Percentiles rank a stretch among this genome's conserved stretches.
phyloP scores from a whole-genome alignment of 2,888 invertebrate genomes.

The Leptothorax acervorum region DNA sequence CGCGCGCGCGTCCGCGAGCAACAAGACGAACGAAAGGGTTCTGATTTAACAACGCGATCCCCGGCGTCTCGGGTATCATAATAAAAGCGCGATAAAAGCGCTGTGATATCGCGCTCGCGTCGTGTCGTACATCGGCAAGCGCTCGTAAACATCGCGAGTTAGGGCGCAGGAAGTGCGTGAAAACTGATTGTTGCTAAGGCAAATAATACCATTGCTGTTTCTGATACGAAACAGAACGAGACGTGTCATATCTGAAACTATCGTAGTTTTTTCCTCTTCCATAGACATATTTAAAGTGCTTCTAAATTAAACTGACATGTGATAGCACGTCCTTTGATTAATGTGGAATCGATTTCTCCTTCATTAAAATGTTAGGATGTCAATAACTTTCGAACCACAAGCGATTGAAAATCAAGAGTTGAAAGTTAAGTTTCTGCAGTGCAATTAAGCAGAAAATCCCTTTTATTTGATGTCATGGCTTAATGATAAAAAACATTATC shows the following conservation, averaged over 20 bases:
- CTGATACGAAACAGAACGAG: not conserved
- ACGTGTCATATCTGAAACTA: not conserved
- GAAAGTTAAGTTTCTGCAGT: not conserved
- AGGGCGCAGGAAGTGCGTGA: constrained; percentile 14
- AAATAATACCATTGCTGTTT: not conserved
- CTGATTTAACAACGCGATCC: constrained; percentile 47
- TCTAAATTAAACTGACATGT: not conserved
- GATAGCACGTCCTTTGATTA: not conserved
- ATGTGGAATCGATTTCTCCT: not conserved
- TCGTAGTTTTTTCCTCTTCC: not conserved
- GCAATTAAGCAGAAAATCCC: not conserved
- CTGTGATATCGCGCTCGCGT: constrained; percentile 36
- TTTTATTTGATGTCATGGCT: not conserved
- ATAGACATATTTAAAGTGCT: not conserved
- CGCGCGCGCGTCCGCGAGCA: constrained; percentile 12
- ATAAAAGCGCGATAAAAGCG: constrained; percentile 52
- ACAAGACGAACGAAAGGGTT: constrained; percentile 37
- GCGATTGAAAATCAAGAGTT: not conserved
- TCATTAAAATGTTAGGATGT: not conserved
- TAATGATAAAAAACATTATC: not conserved
- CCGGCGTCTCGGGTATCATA: constrained; percentile 51
- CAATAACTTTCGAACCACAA: not conserved
- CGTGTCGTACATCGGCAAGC: constrained; percentile 42
- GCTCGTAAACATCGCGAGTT: constrained; percentile 38
- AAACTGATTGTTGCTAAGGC: constrained; percentile 31